Evolutionary conservation across 2,797 vertebrate genomes (phyloP).

Genomic region (Anableps anableps): DNA sequence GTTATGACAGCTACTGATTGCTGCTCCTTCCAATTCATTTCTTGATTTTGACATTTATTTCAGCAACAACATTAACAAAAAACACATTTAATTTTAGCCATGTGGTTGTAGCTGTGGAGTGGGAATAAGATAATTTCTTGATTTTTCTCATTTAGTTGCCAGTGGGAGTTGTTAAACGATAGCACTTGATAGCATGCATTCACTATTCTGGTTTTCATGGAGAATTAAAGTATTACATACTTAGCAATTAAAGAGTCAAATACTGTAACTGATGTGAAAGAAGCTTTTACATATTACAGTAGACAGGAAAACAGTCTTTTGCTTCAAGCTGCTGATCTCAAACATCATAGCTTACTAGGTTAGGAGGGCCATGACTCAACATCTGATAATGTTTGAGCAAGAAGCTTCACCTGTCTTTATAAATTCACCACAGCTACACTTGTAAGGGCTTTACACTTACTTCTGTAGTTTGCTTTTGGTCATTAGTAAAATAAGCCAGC

Average conservation of each 20-base stretch:
- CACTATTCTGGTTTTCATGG: not conserved
- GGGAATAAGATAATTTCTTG: not conserved
- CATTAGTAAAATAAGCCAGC: too few relatives aligned
- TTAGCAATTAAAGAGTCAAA: too few relatives aligned
- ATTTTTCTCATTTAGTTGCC: not conserved
- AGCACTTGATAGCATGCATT: not conserved
- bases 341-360: too few relatives aligned
- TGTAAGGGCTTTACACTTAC: too few relatives aligned
- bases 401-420: too few relatives aligned
- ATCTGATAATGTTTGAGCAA: too few relatives aligned
- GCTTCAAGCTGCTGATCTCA: too few relatives aligned
- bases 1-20: constrained; percentile 7
- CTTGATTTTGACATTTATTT: not conserved
- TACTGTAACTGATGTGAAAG: not conserved
- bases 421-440: too few relatives aligned
- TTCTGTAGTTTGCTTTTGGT: too few relatives aligned
- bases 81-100: not conserved
- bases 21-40: not conserved
- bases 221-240: not conserved
- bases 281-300: not conserved
- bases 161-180: not conserved
- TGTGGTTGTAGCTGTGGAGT: not conserved
- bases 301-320: not conserved
- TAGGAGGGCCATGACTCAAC: too few relatives aligned
- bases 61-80: not conserved